Conservation (phyloP, 2,113 vertebrate genomes). For the Brachyhypopomus occidentalis region DNA sequence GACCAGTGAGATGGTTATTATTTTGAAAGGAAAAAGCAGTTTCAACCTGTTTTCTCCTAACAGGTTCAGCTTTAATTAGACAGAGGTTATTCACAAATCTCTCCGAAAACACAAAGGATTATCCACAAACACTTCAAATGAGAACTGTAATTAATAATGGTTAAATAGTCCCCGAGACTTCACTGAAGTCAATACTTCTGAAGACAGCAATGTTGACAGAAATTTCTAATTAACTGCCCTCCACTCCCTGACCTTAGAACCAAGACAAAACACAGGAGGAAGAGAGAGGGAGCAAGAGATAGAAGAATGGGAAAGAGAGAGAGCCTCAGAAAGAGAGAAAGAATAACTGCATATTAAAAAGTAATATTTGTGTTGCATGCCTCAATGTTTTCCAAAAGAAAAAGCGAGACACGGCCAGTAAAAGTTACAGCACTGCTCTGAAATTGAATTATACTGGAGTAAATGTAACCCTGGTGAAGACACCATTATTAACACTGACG, state of each 20-base stretch:
- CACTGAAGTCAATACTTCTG: constrained; percentile 31
- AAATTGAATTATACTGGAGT: too few relatives aligned
- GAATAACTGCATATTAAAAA: not conserved
- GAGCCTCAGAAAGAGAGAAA: not conserved
- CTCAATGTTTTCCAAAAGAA: too few relatives aligned
- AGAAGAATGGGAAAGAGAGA: not conserved
- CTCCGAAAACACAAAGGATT: constrained; percentile 24
- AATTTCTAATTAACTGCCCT: constrained; percentile 3
- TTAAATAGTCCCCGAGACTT: not conserved
- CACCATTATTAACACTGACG: too few relatives aligned
- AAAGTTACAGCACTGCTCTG: too few relatives aligned
- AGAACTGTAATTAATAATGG: constrained; percentile 35
- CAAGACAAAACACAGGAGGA: not conserved
- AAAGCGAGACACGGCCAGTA: too few relatives aligned
- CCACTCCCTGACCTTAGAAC: not conserved
- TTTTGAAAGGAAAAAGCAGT: constrained; percentile 1
- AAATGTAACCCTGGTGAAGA: too few relatives aligned
- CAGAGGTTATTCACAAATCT: constrained; percentile 11
- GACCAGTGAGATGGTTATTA: constrained; percentile 7
- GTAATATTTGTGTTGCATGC: too few relatives aligned
- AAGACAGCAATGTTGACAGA: constrained; percentile 10
- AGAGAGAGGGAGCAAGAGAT: not conserved
- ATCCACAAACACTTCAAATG: constrained; percentile 24
- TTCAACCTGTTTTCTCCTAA: constrained; percentile 15
- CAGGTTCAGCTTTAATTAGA: constrained; percentile 30